Percentiles rank a stretch among this genome's conserved stretches.
Evolutionary conservation across 92 coral and sea anemone species (phyloP).

Genomic region (Palythoa grandiflora): DNA sequence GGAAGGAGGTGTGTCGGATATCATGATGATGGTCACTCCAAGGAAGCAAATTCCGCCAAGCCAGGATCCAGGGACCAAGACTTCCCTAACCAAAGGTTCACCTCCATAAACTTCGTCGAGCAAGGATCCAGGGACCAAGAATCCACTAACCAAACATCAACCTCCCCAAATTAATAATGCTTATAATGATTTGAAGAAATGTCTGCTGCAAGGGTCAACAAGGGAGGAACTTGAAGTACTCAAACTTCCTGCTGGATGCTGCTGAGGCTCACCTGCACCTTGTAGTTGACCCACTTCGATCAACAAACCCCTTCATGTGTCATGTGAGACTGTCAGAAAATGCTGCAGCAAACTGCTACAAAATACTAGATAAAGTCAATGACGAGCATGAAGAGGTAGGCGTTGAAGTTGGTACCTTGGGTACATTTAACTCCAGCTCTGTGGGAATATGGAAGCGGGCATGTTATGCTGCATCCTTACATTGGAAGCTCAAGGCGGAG

Average conservation of each 20-base stretch:
- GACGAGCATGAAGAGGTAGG: slow-evolving; percentile 52
- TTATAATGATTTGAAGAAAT: slow-evolving; percentile 27
- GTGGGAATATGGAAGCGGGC: slow-evolving; percentile 63
- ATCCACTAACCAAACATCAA: not conserved
- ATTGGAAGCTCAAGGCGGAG: slow-evolving; percentile 39
- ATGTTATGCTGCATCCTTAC: slow-evolving; percentile 21
- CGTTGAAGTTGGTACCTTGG: slow-evolving; percentile 55
- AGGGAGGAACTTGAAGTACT: slow-evolving; percentile 50
- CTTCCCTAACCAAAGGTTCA: not conserved
- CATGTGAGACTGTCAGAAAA: slow-evolving; percentile 38
- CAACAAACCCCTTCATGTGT: slow-evolving; percentile 41
- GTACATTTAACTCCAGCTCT: slow-evolving; percentile 51
- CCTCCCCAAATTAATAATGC: not conserved
- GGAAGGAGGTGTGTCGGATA: too few relatives aligned
- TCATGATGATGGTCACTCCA: too few relatives aligned
- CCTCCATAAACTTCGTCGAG: not conserved
- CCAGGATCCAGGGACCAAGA: slow-evolving; percentile 10
- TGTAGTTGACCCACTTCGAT: slow-evolving; percentile 7
- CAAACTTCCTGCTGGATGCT: slow-evolving; percentile 54
- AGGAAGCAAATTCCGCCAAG: not conserved
- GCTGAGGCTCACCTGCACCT: slow-evolving; percentile 28
- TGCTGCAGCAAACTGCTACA: not conserved
- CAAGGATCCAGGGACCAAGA: slow-evolving; percentile 1
- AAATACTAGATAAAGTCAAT: slow-evolving; percentile 33
- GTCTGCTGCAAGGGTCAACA: slow-evolving; percentile 3